A percentile compares a stretch with the other conserved stretches of the same genome.
Conservation (phyloP, 2,113 vertebrate genomes). For the Meleagris gallopavo region DNA sequence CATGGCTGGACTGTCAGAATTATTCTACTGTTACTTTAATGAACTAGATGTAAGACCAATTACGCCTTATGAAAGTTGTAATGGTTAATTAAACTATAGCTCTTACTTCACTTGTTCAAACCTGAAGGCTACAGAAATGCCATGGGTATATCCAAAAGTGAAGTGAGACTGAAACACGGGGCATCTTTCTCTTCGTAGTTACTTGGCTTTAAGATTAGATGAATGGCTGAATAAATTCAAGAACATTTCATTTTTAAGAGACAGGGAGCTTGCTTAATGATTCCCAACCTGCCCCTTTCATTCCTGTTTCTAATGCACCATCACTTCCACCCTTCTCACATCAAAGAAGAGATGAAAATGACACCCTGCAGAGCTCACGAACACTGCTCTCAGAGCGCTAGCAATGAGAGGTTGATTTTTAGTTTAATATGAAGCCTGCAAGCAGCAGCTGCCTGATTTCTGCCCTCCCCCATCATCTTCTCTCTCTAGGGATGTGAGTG, state of each 20-base stretch:
- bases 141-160: not conserved
- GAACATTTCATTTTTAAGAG: constrained; percentile 35
- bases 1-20: constrained; percentile 24
- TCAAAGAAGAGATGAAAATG: constrained; percentile 50
- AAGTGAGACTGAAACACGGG: not conserved
- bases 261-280: not conserved
- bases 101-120: not conserved
- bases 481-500: accelerated
- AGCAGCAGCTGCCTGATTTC: constrained; percentile 18
- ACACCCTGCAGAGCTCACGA: constrained; percentile 7
- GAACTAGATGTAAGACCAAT: constrained; percentile 36
- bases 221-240: not conserved
- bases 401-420: constrained; percentile 41
- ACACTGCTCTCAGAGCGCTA: not conserved
- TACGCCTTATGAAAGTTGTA: constrained; percentile 19
- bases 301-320: constrained; percentile 34
- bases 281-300: constrained; percentile 30
- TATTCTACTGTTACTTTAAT: constrained; percentile 40
- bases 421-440: not conserved
- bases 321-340: constrained; percentile 22
- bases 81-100: constrained; percentile 53
- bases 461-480: not conserved
- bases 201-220: not conserved
- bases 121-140: constrained; percentile 1
- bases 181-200: constrained; percentile 1